Percentiles rank a stretch among this genome's conserved stretches.
Conservation (phyloP, 2,888 invertebrate species). For the Halictus ligatus region DNA sequence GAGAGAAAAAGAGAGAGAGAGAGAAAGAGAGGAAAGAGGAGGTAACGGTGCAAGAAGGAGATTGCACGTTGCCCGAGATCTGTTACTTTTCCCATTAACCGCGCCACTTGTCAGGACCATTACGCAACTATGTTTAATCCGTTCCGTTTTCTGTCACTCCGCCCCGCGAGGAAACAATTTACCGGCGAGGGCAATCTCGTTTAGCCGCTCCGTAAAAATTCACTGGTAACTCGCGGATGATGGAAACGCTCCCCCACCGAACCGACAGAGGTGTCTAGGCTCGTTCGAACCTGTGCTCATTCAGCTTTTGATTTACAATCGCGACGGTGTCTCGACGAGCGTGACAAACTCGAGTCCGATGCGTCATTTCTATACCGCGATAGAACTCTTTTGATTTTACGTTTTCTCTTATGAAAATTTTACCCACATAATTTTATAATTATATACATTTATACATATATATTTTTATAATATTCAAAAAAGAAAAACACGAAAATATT, state of each 20-base stretch:
- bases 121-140: conserved; percentile 34
- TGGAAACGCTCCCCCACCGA: neutral
- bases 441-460: too few species aligned
- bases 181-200: neutral
- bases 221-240: conserved; percentile 11
- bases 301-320: too few species aligned
- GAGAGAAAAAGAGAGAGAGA: too few species aligned
- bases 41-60: neutral
- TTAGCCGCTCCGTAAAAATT: conserved; percentile 2
- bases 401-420: too few species aligned
- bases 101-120: neutral
- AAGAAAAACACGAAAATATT: neutral
- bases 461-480: too few species aligned
- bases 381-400: too few species aligned
- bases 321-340: too few species aligned
- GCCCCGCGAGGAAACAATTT: neutral
- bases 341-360: too few species aligned
- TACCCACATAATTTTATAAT: too few species aligned
- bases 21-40: neutral
- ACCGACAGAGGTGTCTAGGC: neutral
- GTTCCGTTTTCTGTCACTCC: conserved; percentile 7
- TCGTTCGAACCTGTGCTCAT: too few species aligned
- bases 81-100: conserved; percentile 22
- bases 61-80: neutral
- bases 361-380: too few species aligned